phyloP scores from a whole-genome alignment of 2,888 invertebrate species.

The Tillus elongatus region DNA sequence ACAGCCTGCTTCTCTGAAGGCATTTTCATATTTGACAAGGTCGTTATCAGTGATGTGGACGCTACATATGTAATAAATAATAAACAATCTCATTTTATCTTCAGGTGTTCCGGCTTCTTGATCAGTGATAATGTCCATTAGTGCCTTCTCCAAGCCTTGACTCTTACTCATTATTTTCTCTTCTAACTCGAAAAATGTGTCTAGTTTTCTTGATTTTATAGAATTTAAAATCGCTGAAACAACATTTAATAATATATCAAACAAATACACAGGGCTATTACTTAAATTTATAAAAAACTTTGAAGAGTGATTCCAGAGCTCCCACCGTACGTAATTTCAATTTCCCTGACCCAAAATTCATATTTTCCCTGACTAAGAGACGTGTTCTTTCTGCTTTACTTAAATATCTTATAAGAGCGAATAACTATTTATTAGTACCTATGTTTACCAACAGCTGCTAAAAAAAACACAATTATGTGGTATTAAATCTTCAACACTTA shows the following conservation, averaged over 20 bases:
- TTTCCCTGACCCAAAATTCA: no score
- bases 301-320: no score
- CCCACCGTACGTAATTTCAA: no score
- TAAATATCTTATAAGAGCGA: no score
- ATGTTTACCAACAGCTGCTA: no score
- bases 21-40: conserved; percentile 73
- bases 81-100: conserved; percentile 87
- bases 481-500: no score
- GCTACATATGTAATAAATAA: conserved; percentile 85
- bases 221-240: conserved; percentile 62
- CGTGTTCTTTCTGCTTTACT: no score
- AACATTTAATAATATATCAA: conserved; percentile 1
- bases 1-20: conserved; percentile 70
- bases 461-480: no score
- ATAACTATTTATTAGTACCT: no score
- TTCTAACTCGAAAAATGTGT: conserved; percentile 95
- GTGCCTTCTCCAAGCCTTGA: conserved; percentile 63
- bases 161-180: conserved; percentile 93
- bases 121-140: conserved; percentile 82
- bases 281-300: no score
- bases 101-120: conserved; percentile 79
- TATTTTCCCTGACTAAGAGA: no score
- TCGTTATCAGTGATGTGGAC: conserved; percentile 72
- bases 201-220: conserved; percentile 82
- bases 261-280: not conserved